Percentiles rank a stretch among this genome's conserved stretches.
Conservation (phyloP, 2,888 invertebrate species). For the Agrilus cyanescens region DNA sequence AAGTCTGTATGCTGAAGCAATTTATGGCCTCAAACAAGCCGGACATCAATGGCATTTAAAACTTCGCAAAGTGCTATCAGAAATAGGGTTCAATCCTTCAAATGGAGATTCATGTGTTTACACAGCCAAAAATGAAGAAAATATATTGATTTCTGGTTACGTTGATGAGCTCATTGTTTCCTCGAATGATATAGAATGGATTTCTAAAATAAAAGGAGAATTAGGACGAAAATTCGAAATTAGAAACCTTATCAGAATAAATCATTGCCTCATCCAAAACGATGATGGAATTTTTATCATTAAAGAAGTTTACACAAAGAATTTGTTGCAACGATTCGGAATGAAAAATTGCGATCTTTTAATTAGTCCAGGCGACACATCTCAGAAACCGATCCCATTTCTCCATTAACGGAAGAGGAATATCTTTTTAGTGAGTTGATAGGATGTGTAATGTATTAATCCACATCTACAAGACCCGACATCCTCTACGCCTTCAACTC, state of each 20-base stretch:
- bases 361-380: slow-evolving; percentile 11
- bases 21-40: slow-evolving; percentile 14
- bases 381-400: slow-evolving; percentile 6
- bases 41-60: slow-evolving; percentile 14
- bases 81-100: slow-evolving; percentile 11
- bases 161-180: slow-evolving; percentile 18
- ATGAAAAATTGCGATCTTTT: slow-evolving; percentile 11
- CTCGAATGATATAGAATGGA: too few species aligned
- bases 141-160: too few species aligned
- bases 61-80: slow-evolving; percentile 9
- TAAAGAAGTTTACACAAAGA: slow-evolving; percentile 9
- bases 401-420: not conserved
- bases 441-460: slow-evolving; percentile 12
- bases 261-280: not conserved
- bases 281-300: slow-evolving; percentile 4
- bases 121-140: slow-evolving; percentile 7
- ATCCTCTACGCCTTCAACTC: slow-evolving; percentile 12
- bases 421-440: slow-evolving; percentile 11
- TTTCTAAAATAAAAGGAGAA: too few species aligned
- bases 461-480: slow-evolving; percentile 12
- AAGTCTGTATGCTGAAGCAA: slow-evolving; percentile 15
- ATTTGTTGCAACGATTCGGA: slow-evolving; percentile 12
- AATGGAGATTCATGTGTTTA: slow-evolving; percentile 17
- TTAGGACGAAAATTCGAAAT: slow-evolving; percentile 1
- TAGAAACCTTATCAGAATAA: slow-evolving; percentile 4